Conservation (phyloP, 2,888 invertebrate species). For the Callinectes sapidus region DNA sequence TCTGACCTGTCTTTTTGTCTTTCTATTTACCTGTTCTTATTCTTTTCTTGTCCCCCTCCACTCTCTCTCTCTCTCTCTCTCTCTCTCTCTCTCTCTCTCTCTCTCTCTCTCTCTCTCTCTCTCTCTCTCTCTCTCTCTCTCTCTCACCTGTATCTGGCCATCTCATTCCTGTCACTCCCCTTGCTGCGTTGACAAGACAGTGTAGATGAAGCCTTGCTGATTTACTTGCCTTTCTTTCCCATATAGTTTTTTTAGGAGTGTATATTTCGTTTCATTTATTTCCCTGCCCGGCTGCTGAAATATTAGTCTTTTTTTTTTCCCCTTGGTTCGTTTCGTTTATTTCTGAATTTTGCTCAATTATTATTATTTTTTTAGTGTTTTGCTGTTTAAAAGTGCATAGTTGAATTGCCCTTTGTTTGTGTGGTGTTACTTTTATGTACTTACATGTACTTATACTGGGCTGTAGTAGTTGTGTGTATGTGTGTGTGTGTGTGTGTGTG, state of each 20-base stretch:
- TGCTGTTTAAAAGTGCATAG: background rate
- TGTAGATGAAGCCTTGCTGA: no score
- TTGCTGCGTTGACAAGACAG: no score
- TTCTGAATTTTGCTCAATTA: no score
- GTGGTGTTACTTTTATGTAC: conserved; percentile 9
- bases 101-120: background rate
- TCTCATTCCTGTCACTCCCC: no score
- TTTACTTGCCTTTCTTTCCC: no score
- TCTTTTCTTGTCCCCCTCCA: background rate
- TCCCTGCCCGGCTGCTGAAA: no score
- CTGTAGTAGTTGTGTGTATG: conserved; percentile 36
- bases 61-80: background rate
- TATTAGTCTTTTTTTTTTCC: no score
- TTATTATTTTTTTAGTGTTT: background rate
- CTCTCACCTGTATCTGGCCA: background rate
- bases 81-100: background rate
- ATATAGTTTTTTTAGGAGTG: no score
- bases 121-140: background rate
- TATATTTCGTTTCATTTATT: no score
- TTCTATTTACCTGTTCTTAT: background rate
- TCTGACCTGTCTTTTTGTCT: no score
- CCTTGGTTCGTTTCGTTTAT: no score
- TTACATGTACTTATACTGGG: conserved; percentile 23
- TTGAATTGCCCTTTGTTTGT: background rate
- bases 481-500: conserved; percentile 43